Percentiles rank a stretch among this genome's conserved stretches.
These are phyloP conservation scores for Pentalonia nigronervosa DNA, from an alignment of 1,140 invertebrate genomes.

Conservation along the genomic window DNA sequence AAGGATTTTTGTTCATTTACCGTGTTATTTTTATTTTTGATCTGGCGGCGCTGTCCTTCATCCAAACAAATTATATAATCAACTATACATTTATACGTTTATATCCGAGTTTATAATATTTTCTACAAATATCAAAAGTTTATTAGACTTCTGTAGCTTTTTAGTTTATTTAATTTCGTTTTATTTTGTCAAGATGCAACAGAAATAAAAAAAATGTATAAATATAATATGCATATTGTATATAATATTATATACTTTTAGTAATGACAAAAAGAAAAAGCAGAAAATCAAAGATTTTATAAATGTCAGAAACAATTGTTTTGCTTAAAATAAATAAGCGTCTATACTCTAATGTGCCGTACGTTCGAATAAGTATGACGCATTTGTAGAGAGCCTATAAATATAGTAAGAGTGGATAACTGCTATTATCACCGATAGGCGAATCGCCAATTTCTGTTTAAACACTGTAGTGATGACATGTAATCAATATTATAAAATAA, in stretches of 20 bases:
- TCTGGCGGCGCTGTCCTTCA: not conserved
- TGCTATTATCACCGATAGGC: not conserved
- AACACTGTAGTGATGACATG: too few species aligned
- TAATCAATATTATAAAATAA: not conserved
- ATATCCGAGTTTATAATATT: constrained; percentile 20
- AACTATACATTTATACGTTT: not conserved
- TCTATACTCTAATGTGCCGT: not conserved
- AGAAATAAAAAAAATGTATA: not conserved
- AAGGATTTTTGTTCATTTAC: not conserved
- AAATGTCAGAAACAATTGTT: not conserved
- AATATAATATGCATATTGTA: not conserved
- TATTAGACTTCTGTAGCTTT: constrained; percentile 16
- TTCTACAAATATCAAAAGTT: constrained; percentile 23
- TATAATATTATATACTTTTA: not conserved
- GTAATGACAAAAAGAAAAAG: not conserved
- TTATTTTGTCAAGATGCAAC: not conserved
- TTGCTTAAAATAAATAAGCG: not conserved
- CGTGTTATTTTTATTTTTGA: not conserved
- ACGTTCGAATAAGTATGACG: too few species aligned
- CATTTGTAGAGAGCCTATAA: not conserved
- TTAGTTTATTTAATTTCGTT: not conserved
- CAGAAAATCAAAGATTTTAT: not conserved
- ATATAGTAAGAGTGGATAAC: not conserved
- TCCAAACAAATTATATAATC: constrained; percentile 7
- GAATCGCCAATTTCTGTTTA: not conserved